Percentiles rank a stretch among this genome's conserved stretches.
Evolutionary conservation across 2,797 vertebrate species (phyloP).

Genomic region (Sebastes hubbsi): DNA sequence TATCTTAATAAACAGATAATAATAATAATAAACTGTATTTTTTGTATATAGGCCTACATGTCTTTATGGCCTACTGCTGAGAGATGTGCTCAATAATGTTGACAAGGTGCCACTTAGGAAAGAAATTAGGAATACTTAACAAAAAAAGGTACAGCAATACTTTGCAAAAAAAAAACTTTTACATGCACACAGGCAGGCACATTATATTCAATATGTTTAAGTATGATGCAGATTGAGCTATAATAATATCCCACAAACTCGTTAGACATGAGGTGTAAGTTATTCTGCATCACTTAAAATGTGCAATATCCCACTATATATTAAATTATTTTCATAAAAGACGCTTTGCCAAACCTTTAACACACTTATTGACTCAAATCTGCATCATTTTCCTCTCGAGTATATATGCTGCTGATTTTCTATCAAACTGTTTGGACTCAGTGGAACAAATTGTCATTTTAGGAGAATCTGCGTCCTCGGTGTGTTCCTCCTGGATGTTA

Average conservation of each 20-base stretch:
- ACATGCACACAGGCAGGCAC: neutral
- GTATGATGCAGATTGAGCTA: neutral
- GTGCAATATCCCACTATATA: neutral
- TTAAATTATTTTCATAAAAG: neutral
- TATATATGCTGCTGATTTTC: neutral
- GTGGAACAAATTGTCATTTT: neutral
- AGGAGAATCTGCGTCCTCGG: neutral
- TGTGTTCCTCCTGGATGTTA: neutral
- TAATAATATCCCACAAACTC: neutral
- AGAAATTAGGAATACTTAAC: neutral
- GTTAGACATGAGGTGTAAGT: neutral
- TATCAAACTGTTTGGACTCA: neutral
- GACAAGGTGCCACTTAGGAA: neutral
- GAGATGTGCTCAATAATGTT: neutral
- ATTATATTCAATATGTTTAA: neutral
- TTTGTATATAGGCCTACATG: neutral
- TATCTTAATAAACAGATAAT: neutral
- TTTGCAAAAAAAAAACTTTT: neutral
- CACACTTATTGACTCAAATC: neutral
- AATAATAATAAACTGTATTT: neutral
- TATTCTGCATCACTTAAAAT: neutral
- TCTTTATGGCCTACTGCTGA: neutral
- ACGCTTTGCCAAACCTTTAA: neutral
- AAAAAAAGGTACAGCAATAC: neutral
- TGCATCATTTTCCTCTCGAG: neutral